Conservation (phyloP, 2,888 invertebrate species). For the Euzetes globulus region DNA sequence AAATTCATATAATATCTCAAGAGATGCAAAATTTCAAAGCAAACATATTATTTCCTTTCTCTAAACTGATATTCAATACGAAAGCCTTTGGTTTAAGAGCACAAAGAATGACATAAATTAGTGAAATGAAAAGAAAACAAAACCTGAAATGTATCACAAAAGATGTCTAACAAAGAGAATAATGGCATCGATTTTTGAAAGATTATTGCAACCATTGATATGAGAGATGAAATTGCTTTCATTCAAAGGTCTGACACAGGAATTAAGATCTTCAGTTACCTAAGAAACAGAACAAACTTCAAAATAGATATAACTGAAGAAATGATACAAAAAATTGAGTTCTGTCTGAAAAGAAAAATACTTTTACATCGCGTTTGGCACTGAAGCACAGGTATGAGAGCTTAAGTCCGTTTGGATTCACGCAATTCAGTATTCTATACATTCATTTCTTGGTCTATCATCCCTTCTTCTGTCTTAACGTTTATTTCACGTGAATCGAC, state of each 20-base stretch:
- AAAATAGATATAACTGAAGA: neutral
- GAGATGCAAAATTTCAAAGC: neutral
- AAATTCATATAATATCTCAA: too few relatives aligned
- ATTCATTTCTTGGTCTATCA: neutral
- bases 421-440: neutral
- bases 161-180: neutral
- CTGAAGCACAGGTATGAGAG: neutral
- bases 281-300: neutral
- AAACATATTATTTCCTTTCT: neutral
- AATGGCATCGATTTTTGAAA: slow-evolving; percentile 6
- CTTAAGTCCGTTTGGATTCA: neutral
- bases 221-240: neutral
- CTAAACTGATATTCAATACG: neutral
- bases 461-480: neutral
- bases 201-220: slow-evolving; percentile 9
- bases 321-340: too few relatives aligned
- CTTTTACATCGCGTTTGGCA: neutral
- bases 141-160: neutral
- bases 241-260: neutral
- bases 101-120: neutral
- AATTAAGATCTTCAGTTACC: slow-evolving; percentile 5
- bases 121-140: neutral
- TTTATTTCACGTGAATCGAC: slow-evolving; percentile 8
- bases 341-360: neutral
- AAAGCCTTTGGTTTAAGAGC: neutral